phyloP scores from a whole-genome alignment of 2,113 vertebrate genomes.

The Ellobius talpinus region DNA sequence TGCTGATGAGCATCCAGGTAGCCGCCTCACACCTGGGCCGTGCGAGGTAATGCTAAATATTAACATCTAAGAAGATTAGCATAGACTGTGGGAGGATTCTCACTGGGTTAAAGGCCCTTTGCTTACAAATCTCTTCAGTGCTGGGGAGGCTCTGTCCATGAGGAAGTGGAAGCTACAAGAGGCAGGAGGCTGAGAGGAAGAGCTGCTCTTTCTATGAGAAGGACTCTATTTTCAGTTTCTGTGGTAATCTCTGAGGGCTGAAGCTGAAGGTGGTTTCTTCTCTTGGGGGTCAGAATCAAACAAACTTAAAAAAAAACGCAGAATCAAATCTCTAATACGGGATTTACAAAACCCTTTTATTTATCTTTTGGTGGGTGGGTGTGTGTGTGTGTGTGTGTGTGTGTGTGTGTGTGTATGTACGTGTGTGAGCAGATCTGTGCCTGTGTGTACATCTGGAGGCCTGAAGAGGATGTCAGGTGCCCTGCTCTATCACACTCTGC shows the following conservation, averaged over 20 bases:
- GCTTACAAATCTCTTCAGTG: conserved; percentile 28
- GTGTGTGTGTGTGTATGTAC: too few species aligned
- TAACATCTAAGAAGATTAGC: conserved; percentile 70
- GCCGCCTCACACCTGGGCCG: neutral
- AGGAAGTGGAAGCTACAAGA: neutral
- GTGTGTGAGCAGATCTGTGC: neutral
- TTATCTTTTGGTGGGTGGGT: neutral
- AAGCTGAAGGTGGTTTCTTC: neutral
- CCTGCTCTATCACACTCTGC: neutral
- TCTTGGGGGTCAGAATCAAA: neutral
- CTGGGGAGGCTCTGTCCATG: neutral
- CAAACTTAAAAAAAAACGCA: neutral
- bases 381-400: neutral
- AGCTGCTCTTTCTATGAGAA: neutral
- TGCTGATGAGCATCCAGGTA: neutral
- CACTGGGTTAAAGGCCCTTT: conserved; percentile 55
- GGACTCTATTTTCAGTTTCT: neutral
- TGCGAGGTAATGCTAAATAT: conserved; percentile 63
- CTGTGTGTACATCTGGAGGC: neutral
- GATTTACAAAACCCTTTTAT: neutral
- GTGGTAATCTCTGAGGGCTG: neutral
- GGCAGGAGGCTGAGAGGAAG: neutral
- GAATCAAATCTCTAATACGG: neutral
- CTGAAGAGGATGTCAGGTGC: neutral
- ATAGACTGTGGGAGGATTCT: neutral